Percentiles rank a stretch among this genome's conserved stretches.
Evolutionary conservation across 2,113 vertebrate genomes (phyloP).

Genomic region (Alaudala cheleensis): DNA sequence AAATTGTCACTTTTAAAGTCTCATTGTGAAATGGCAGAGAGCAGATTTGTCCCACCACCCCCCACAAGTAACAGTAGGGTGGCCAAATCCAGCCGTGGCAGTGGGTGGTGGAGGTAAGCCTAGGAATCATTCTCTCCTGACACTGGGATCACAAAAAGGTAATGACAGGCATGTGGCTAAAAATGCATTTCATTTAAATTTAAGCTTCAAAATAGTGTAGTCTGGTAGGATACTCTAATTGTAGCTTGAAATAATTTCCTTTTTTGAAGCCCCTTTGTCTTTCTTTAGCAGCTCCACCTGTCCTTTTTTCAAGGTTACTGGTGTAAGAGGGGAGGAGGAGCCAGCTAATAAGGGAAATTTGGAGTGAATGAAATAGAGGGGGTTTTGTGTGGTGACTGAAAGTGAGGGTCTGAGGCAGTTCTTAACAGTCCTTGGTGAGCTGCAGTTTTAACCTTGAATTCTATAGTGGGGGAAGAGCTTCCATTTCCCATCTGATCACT

Average conservation of each 20-base stretch:
- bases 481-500: constrained; percentile 5
- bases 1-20: not conserved
- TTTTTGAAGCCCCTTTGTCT: not conserved
- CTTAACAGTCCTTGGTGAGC: not conserved
- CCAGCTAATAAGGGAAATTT: not conserved
- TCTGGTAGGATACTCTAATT: not conserved
- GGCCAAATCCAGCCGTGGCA: fast-evolving
- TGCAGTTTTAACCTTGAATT: constrained; percentile 38
- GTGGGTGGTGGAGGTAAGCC: not conserved
- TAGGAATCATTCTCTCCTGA: not conserved
- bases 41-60: not conserved
- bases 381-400: not conserved
- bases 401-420: not conserved
- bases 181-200: not conserved
- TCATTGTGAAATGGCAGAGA: not conserved
- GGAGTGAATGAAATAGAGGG: not conserved
- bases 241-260: not conserved
- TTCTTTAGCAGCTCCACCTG: not conserved
- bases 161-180: not conserved
- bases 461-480: not conserved
- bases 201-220: not conserved
- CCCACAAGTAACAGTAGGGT: not conserved
- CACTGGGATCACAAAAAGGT: not conserved
- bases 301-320: not conserved
- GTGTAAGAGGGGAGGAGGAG: not conserved